Base-by-base conservation (phyloP, 2,888 invertebrate species). In the Galerucella nymphaeae region DNA sequence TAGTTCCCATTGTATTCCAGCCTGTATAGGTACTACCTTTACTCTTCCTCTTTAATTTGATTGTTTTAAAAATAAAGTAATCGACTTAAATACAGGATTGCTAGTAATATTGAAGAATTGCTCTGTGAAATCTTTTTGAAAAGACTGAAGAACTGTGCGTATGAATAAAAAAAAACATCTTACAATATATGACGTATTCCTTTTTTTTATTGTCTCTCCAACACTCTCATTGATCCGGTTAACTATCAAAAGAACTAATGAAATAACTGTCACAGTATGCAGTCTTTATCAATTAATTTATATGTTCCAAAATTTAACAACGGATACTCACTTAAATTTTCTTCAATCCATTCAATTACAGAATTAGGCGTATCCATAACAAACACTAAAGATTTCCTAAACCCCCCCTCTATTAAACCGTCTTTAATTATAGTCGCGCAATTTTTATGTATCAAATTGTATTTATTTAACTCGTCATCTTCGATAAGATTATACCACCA, bases 371-470 rank as follows among this genome's bases (percentile, higher is more conserved):
- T 62, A 42, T 62, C 42, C 42, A 62, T 18, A 42, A 62, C 41
- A 16, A 9, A 42, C n/a, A 62, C 9, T n/a, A 42, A 16, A 1
- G 38, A 42, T 62, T 41, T 42, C 30, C 42, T 41, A 18, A 62
- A 42, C 11, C 61, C 61, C 4, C 61, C 61, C 18, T 38, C 61
- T 16, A 42, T 42, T n/a, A 62, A 18, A 38, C 10, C 61, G 18
- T 41, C 13, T 62, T 62, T 62, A 42, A 62, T 62, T 16, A 62
- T 41, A 4, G 61, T 62, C 9, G 61, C 61, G 18, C 61, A 62
- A 11, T 62, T 62, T 62, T 62, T 62, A 3, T 62, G 42, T 42
- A 62, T 42, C 42, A 62, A 42, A 62, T 62, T 38, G 18, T 62
- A 62, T 18, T 62, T 62, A 18, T 62, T 62, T 2, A 42, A 62